These are phyloP conservation scores for Calonectris borealis DNA, from an alignment of 2,113 vertebrate genomes.

Conservation along the genomic window DNA sequence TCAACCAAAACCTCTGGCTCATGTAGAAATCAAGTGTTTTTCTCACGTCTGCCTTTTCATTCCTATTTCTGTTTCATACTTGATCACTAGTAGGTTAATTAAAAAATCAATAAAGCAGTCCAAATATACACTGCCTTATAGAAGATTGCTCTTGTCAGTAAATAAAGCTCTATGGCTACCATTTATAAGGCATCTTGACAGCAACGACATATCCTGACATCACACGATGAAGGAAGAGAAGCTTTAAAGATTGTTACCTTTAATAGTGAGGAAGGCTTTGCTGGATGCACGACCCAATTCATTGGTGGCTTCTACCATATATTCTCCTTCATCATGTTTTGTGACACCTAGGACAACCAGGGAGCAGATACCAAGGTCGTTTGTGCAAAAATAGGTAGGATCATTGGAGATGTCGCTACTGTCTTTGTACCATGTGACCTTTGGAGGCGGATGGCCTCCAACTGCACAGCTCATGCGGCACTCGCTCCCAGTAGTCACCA, in stretches of 20 bases:
- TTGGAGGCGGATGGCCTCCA: constrained; percentile 79
- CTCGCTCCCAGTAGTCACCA: constrained; percentile 79
- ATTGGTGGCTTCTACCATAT: constrained; percentile 79
- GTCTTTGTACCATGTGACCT: constrained; percentile 84
- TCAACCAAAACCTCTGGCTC: not conserved
- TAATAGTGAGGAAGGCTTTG: constrained; percentile 79
- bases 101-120: not conserved
- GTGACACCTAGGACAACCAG: constrained; percentile 79
- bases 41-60: not conserved
- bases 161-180: not conserved
- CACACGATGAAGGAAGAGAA: not conserved
- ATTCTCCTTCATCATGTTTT: constrained; percentile 79
- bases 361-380: constrained; percentile 86
- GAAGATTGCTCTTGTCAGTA: not conserved
- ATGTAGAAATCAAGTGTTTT: not conserved
- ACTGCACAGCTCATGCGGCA: constrained; percentile 89
- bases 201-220: not conserved
- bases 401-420: constrained; percentile 75
- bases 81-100: not conserved
- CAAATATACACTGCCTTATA: not conserved
- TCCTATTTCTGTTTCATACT: not conserved
- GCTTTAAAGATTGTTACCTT: constrained; percentile 64
- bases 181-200: not conserved
- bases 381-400: constrained; percentile 74
- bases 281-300: constrained; percentile 72